A percentile compares a stretch with the other conserved stretches of the same genome.
phyloP scores from a whole-genome alignment of 2,113 vertebrate genomes.

The Hypocryptadius cinnamomeus region DNA sequence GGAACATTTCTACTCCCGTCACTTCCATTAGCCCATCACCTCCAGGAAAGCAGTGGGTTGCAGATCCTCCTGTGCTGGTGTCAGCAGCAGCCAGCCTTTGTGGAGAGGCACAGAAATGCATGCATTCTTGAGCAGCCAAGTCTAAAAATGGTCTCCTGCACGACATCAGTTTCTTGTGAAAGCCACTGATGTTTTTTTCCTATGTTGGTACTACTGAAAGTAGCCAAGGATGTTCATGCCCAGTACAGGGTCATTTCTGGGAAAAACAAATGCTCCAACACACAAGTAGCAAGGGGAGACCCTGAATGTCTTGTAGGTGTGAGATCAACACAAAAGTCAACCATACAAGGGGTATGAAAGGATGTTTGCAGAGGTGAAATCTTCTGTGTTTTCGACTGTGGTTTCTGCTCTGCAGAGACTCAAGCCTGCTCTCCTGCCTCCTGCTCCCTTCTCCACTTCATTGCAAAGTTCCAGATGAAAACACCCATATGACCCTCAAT shows the following conservation, averaged over 20 bases:
- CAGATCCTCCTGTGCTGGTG: not conserved
- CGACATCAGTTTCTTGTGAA: not conserved
- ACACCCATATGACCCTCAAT: not conserved
- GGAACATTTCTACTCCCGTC: not conserved
- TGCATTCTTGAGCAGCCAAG: not conserved
- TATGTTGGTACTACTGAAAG: not conserved
- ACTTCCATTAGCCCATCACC: not conserved
- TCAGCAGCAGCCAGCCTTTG: not conserved
- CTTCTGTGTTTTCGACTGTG: fast-evolving
- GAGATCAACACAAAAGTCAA: not conserved
- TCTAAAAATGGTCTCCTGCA: not conserved
- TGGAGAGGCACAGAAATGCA: not conserved
- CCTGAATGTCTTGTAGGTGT: not conserved
- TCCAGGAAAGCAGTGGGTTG: not conserved
- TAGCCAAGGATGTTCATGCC: not conserved
- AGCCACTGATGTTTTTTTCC: not conserved
- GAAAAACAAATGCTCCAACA: not conserved
- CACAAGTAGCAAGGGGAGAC: not conserved
- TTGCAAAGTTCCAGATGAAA: not conserved
- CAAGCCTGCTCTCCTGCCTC: not conserved
- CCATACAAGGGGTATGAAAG: not conserved
- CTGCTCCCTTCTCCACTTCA: not conserved
- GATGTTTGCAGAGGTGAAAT: not conserved
- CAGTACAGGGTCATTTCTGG: not conserved
- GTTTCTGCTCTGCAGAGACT: not conserved